phyloP scores from a whole-genome alignment of 2,113 vertebrate species.

The Mirounga angustirostris region DNA sequence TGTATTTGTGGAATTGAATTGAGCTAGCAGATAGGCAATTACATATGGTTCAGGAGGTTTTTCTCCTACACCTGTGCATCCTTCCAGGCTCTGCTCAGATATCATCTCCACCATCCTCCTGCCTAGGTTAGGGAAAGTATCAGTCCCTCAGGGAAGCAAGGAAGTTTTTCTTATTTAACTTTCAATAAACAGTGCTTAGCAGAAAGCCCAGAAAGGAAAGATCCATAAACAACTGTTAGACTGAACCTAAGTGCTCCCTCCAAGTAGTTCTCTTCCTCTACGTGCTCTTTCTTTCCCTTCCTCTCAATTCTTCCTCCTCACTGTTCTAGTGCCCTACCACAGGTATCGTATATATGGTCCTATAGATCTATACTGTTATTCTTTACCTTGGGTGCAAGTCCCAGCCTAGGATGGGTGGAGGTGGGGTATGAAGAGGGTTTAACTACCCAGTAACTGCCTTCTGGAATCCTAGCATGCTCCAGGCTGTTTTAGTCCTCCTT shows the following conservation, averaged over 20 bases:
- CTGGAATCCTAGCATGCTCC: neutral
- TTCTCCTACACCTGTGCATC: neutral
- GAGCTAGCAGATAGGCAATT: neutral
- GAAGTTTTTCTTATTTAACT: slow-evolving; percentile 19
- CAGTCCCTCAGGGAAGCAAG: neutral
- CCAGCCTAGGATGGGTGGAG: neutral
- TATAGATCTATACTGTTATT: neutral
- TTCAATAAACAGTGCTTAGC: neutral
- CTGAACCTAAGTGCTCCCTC: neutral
- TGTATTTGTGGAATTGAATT: neutral
- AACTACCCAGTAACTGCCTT: neutral
- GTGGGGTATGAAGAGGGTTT: neutral
- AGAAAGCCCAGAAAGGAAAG: neutral
- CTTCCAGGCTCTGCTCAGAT: neutral
- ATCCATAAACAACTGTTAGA: neutral
- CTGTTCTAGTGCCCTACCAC: neutral
- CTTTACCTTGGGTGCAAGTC: neutral
- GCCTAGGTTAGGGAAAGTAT: neutral
- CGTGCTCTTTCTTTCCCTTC: neutral
- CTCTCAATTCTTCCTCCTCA: neutral
- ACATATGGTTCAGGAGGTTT: neutral
- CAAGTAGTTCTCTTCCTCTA: neutral
- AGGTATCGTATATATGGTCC: neutral
- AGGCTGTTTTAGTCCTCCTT: neutral
- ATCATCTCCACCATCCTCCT: neutral